phyloP scores from a whole-genome alignment of 2,797 vertebrate species.

The Bradypus variegatus region DNA sequence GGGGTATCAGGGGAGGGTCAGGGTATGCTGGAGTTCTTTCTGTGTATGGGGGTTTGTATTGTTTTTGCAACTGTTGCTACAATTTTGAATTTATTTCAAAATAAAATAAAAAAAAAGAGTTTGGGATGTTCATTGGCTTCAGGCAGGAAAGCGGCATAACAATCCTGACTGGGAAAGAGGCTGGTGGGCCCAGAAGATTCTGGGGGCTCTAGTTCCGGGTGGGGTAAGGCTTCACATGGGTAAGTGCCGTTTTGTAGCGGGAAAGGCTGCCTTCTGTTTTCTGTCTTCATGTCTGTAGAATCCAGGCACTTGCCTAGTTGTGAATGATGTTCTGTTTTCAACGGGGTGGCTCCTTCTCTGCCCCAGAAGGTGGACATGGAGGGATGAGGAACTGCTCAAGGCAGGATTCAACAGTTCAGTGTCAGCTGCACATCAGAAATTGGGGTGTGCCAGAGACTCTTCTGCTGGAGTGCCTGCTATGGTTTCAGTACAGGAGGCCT shows the following conservation, averaged over 20 bases:
- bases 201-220: not conserved
- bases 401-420: not conserved
- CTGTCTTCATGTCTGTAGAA: not conserved
- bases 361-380: not conserved
- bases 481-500: not conserved
- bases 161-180: not conserved
- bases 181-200: not conserved
- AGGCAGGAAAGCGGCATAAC: not conserved
- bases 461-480: not conserved
- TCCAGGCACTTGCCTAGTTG: not conserved
- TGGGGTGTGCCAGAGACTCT: not conserved
- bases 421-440: not conserved
- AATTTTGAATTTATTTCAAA: no score
- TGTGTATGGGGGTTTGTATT: no score
- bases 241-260: not conserved
- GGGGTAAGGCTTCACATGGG: not conserved
- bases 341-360: not conserved
- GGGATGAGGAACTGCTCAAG: not conserved
- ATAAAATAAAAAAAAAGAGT: no score
- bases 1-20: no score
- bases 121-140: not conserved
- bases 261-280: not conserved
- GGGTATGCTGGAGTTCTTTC: no score
- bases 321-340: not conserved
- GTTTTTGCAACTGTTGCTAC: no score